Evolutionary conservation across 2,888 invertebrate species (phyloP), one percentile per base, ranked within the genome.

Genomic region (Zhengitettix transpicula): DNA sequence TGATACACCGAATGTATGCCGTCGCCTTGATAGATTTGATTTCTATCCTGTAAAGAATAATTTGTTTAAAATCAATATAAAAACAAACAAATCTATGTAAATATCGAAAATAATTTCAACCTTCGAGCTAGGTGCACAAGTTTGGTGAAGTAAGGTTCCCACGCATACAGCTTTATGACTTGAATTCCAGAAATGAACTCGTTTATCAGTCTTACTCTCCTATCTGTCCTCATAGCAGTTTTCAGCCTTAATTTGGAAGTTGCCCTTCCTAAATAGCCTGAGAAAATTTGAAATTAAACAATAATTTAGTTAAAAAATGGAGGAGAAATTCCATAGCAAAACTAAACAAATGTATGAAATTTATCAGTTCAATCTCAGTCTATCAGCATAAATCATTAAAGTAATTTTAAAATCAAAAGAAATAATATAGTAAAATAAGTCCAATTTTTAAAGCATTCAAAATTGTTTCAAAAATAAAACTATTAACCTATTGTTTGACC

Each of bases 121-220:
- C 15, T 40, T 56, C 56, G 12, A 17, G 42, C n/a, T 16, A 56
- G 11, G 16, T 40, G 14, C n/a, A 56, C 56, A 41, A 56, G 17
- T 42, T 15, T 15, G 16, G 56, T 81, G 67, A 89, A 90, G 0
- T 87, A 85, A 64, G 80, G 82, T 68, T 90, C 90, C 83, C 89
- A 90, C 1, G 87, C 83, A 67, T 89, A 90, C 87, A 90, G 88
- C 75, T 90, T 90, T 65, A 90, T 87, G 1, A 89, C 90, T 76
- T 92, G 86, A 75, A 98, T 93, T 56, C 94, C 96, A 61, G 82
- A 82, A 63, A 97, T 87, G 66, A 97, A 85, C 78, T 97, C 96
- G 70, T 89, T 92, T 93, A 97, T 96, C 57, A 95, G 78, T 58
- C 91, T 82, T 53, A 97, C 89, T 64, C 97, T 79, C 67, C 87